Base-by-base conservation (phyloP, 2,888 invertebrate genomes). In the Cybosia mesomella region DNA sequence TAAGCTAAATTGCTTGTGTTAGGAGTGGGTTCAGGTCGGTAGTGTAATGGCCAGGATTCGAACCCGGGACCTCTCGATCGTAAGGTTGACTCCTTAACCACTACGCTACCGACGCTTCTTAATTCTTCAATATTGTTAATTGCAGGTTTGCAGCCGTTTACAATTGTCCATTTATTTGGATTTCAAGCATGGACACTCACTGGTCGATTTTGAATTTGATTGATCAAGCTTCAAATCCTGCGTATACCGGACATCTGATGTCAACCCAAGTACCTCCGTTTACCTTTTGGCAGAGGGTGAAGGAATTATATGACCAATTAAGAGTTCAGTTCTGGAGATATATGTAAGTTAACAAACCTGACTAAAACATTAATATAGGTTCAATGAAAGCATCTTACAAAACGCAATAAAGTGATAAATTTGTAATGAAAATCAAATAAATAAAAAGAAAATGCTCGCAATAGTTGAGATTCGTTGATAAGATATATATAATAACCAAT, bases 101-200 rank as follows among this genome's bases (percentile, higher is more conserved):
- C n/a, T n/a, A n/a, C n/a, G n/a, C n/a, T n/a, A n/a, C n/a, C n/a
- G n/a, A n/a, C n/a, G n/a, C n/a, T n/a, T n/a, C n/a, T n/a, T n/a
- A n/a, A n/a, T n/a, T n/a, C n/a, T n/a, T n/a, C n/a, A n/a, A n/a
- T 1, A 7, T 10, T 49, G 0, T 43, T 65, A 10, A 28, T 82
- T 79, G 3, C 76, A 88, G 87, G 0, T 75, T 85, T 13, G 71
- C 81, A 10, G 73, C 82, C 55, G 72, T 87, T 5, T 87, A 82
- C 67, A 66, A 82, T 24, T 83, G 85, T 36, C 87, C 88, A 0
- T 74, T 83, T n/a, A 84, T 88, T 36, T 86, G 87, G 87, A 74
- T 81, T 0, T 83, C 83, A 1, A 75, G 84, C 4, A 64, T 83
- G 57, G 84, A 85, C 10, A 54, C 55, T 0, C 84, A 87, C 67